Evolutionary conservation across 2,797 vertebrate genomes (phyloP).

Genomic region (Tragopan temminckii): DNA sequence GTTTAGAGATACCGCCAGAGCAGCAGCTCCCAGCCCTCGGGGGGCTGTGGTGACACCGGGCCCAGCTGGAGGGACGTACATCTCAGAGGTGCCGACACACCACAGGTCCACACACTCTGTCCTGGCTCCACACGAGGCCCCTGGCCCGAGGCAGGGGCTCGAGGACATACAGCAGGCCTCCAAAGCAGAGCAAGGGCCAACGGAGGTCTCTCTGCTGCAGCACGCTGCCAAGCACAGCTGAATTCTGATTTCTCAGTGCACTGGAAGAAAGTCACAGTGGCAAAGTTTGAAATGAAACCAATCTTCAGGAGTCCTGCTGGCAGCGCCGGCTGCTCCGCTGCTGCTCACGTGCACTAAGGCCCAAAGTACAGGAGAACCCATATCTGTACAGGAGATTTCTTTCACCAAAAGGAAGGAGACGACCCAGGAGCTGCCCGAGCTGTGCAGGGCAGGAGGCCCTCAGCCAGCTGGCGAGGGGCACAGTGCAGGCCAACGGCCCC

Average conservation of each 20-base stretch:
- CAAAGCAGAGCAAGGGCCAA: not conserved
- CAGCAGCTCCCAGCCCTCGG: no score
- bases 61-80: no score
- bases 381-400: not conserved
- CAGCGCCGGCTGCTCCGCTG: no score
- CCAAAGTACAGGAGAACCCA: not conserved
- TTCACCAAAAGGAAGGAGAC: not conserved
- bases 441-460: not conserved
- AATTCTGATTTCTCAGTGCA: fast-evolving
- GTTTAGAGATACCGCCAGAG: not conserved
- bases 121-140: fast-evolving
- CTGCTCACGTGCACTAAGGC: no score
- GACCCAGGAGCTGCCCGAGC: not conserved
- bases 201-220: not conserved
- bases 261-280: not conserved
- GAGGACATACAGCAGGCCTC: not conserved
- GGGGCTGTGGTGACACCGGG: no score
- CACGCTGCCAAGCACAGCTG: fast-evolving
- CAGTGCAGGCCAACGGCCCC: not conserved
- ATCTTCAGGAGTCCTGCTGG: no score
- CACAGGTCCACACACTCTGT: fast-evolving
- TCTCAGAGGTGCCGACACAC: not conserved
- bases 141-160: not conserved
- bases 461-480: not conserved
- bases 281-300: not conserved